Evolutionary conservation across 2,797 vertebrate genomes (phyloP), one percentile per base, ranked within the genome.

Genomic region (Chelonia mydas): DNA sequence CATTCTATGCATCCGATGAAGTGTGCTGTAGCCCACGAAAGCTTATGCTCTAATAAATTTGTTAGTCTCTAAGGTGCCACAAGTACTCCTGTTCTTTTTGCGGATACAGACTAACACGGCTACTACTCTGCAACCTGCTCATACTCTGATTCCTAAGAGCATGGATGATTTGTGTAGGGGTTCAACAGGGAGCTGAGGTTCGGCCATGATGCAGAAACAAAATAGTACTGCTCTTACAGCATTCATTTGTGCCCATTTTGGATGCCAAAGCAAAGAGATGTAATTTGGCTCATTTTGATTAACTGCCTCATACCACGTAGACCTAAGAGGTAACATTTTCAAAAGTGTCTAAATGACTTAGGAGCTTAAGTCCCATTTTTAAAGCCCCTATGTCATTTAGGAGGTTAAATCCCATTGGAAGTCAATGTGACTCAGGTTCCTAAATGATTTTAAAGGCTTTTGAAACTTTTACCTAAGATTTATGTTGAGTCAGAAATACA

Each of bases 401-500:
- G 2, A 92, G 11, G 1, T 61, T 78, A 19, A 19, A 82, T 88
- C 25, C 86, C 25, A 92, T 16, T 54, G 51, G 25, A 82, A 87
- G 50, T n/a, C 23, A 91, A 90, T 88, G 80, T 5, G 2, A 83
- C 5, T 8, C n/a, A 61, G 11, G 17, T 21, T 72, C n/a, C 10
- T 41, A 41, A 72, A 41, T 72, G 19, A 72, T 23, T 72, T n/a
- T 21, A 33, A 68, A 84, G 61, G 53, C 1, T 79, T 89, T 78
- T 57, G 19, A 3, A 90, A 90, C 78, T 28, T 55, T 85, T 88
- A 92, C 84, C 95, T 27, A 53, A 84, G 0, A 95, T 91, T 96
- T 96, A 97, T 84, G 59, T 74, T 59, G 76, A 89, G 72, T 59
- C 55, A 68, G 82, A 97, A 97, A 57, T 81, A 78, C 51, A 85